Base-by-base conservation (phyloP, 2,113 vertebrate genomes). In the Bettongia penicillata region DNA sequence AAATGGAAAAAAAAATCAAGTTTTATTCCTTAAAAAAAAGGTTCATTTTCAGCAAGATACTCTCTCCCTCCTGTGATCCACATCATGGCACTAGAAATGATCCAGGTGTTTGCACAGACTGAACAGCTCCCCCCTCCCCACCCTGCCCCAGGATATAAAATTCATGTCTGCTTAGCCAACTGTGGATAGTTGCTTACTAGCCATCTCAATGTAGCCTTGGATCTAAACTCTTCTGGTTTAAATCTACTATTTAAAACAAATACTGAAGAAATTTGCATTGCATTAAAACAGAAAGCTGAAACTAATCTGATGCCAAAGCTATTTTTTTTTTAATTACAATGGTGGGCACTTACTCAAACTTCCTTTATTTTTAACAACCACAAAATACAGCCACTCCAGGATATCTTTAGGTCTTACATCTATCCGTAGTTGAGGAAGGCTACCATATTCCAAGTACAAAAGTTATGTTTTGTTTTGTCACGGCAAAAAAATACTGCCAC, bases 221-320 rank as follows among this genome's bases (percentile, higher is more conserved):
- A 37, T 51, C 12, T 84, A 84, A 84, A 84, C 89, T 93, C 53
- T 97, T 91, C 90, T 96, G 91, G 94, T 95, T 96, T 91, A 93
- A 93, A 43, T 95, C 94, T 93, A 90, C 93, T 51, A 92, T 57
- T 77, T 97, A 94, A 96, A 94, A 96, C 96, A 94, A 96, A 95
- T 50, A 96, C 95, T 96, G 94, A 51, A 96, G 93, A 96, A 89
- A 95, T 90, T 1, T 95, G 24, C 90, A 96, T 97, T 51, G 97
- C 91, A 90, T 96, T 92, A 93, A 93, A 94, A 91, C 91, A 95
- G 55, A 95, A 96, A 96, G 94, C 8, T 90, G 91, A 96, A 95
- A 96, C 96, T 94, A 90, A 91, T 92, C 55, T n/a, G 92, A 91
- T 47, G 91, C 89, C 92, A 91, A 91, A 94, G 8, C 55, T 49